Conservation (phyloP, 2,888 invertebrate species). For the Dryobotodes eremita region DNA sequence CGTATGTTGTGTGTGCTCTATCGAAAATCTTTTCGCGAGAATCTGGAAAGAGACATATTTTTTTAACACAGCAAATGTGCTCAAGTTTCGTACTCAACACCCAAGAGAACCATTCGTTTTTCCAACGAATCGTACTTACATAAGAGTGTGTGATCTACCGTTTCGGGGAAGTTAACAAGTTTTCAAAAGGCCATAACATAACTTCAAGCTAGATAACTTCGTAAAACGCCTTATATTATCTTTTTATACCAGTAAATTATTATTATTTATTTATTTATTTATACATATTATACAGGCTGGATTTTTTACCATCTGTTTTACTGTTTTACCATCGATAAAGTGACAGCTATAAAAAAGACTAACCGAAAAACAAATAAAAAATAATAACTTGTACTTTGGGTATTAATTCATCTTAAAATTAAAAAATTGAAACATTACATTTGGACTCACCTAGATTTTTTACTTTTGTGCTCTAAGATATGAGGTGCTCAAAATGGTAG, state of each 20-base stretch:
- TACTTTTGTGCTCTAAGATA: too few relatives aligned
- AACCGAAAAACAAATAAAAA: too few relatives aligned
- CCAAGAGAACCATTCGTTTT: slow-evolving; percentile 31
- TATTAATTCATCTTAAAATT: too few relatives aligned
- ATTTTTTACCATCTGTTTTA: too few relatives aligned
- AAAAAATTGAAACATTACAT: too few relatives aligned
- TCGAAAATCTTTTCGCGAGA: neutral
- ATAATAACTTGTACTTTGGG: too few relatives aligned
- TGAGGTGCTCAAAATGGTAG: too few relatives aligned
- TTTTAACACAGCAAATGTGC: slow-evolving; percentile 13
- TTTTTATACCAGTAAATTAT: neutral
- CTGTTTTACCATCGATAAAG: too few relatives aligned
- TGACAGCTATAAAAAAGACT: too few relatives aligned
- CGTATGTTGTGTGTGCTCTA: neutral
- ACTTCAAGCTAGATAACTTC: slow-evolving; percentile 23
- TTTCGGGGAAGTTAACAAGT: slow-evolving; percentile 11
- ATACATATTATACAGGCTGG: too few relatives aligned
- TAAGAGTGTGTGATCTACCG: slow-evolving; percentile 2
- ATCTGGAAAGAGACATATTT: neutral
- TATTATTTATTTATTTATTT: neutral
- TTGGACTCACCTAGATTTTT: too few relatives aligned
- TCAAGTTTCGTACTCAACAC: slow-evolving; percentile 20
- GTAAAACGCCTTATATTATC: slow-evolving; percentile 2
- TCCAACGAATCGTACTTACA: slow-evolving; percentile 20
- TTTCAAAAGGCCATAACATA: slow-evolving; percentile 22